phyloP scores from a whole-genome alignment of 2,797 vertebrate genomes.

The Tragopan temminckii region DNA sequence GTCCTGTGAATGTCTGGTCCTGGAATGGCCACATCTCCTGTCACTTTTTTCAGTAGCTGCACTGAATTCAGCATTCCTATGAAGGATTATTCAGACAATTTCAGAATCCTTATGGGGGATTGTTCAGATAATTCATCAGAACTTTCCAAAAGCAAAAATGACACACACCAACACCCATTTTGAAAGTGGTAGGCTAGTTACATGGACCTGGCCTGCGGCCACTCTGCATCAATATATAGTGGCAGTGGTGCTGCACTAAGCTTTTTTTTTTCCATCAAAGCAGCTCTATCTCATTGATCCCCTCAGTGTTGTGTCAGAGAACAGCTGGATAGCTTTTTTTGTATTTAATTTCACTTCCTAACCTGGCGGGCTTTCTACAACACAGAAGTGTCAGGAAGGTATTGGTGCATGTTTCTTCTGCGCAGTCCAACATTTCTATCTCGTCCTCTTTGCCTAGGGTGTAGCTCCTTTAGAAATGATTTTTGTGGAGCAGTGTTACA shows the following conservation, averaged over 20 bases:
- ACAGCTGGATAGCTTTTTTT: background rate
- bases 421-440: background rate
- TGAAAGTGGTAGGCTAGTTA: background rate
- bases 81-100: background rate
- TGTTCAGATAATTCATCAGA: background rate
- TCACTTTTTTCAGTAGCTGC: background rate
- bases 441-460: background rate
- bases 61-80: background rate
- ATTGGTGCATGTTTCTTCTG: background rate
- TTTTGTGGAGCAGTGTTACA: background rate
- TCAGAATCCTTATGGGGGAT: too few species aligned
- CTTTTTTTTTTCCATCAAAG: conserved; percentile 10
- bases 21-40: background rate
- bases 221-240: conserved; percentile 29
- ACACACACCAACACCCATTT: background rate
- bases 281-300: conserved; percentile 22
- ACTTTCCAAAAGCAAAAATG: background rate
- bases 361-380: background rate
- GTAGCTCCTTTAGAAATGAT: background rate
- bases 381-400: background rate
- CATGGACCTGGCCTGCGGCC: background rate
- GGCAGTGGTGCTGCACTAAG: background rate
- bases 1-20: background rate
- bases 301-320: background rate
- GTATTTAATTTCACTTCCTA: background rate